A percentile compares a stretch with the other conserved stretches of the same genome.
Conservation (phyloP, 1,140 invertebrate genomes). For the Nasonia giraulti region DNA sequence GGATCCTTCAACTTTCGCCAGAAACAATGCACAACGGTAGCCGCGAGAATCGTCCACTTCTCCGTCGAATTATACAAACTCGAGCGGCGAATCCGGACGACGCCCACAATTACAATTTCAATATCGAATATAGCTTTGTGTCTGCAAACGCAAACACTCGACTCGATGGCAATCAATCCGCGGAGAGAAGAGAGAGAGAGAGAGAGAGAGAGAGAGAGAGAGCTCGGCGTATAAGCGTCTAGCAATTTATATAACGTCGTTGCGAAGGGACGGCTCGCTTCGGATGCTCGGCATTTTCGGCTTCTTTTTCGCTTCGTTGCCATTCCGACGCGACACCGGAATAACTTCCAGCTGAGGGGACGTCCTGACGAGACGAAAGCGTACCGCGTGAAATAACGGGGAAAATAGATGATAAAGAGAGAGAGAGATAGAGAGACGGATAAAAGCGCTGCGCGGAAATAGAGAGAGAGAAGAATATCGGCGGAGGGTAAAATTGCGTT, state of each 20-base stretch:
- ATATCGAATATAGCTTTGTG: no score
- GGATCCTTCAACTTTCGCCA: no score
- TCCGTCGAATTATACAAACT: no score
- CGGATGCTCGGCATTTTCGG: not conserved
- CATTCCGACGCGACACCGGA: conserved; percentile 36
- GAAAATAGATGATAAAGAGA: not conserved
- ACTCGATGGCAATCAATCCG: conserved; percentile 22
- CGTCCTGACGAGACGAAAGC: conserved; percentile 15
- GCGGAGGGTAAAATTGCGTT: not conserved
- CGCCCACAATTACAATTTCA: no score
- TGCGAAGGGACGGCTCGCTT: not conserved
- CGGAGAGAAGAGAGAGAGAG: no score
- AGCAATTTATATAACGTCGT: conserved; percentile 41
- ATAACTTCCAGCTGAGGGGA: conserved; percentile 29
- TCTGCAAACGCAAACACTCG: no score
- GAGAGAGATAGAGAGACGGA: not conserved
- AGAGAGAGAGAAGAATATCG: not conserved
- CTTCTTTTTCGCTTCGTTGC: conserved; percentile 24
- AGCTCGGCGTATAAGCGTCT: conserved; percentile 8
- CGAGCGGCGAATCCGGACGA: no score
- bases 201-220: no score
- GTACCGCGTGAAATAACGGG: not conserved
- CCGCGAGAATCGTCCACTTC: no score
- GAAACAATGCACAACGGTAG: no score
- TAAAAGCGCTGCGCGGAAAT: not conserved